Evolutionary conservation across 2,113 vertebrate species (phyloP), one percentile per base, ranked within the genome.

Genomic region (Monopterus albus): DNA sequence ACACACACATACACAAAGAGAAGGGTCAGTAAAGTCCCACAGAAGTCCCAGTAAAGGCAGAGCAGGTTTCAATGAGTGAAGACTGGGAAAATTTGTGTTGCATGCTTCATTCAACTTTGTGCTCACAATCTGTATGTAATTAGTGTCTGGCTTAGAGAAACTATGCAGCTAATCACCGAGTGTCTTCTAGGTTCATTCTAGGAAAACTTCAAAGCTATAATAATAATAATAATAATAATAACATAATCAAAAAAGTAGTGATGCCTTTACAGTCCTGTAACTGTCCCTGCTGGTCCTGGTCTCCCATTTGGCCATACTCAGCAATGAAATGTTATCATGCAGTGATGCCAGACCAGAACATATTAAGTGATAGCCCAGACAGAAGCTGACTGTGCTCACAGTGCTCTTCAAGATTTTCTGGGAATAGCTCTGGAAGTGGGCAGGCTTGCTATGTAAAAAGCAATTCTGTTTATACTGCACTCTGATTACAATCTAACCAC

Each of bases 281-380:
- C 69, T 62, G 72, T 83, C 82, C 71, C 62, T 58, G 36, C 6
- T 36, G 66, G 76, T 75, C 75, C 61, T 56, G 61, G 14, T 67
- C 69, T 71, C 77, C 67, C 68, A 49, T 59, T 55, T 72, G 77
- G n/a, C 42, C 46, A 26, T 69, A 82, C 78, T 50, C 49, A 83
- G 58, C 66, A 63, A 43, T 83, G 75, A 81, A 71, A 70, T 83
- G 68, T 83, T 86, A 87, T 82, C 78, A 58, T 79, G 47, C 78
- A 58, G 15, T 72, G 69, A 82, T 83, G 77, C 82, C 79, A 82
- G 26, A 52, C 82, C 79, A 82, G 26, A 52, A 47, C 7, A 33
- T 46, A 83, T 87, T 61, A 78, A 68, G 45, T 63, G 74, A 64
- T 18, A 4, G 43, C 33, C 23, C 20, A 40, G 25, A 42, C 52